A percentile compares a stretch with the other conserved stretches of the same genome.
phyloP scores from a whole-genome alignment of 2,888 invertebrate genomes.

The Xanthia icteritia region DNA sequence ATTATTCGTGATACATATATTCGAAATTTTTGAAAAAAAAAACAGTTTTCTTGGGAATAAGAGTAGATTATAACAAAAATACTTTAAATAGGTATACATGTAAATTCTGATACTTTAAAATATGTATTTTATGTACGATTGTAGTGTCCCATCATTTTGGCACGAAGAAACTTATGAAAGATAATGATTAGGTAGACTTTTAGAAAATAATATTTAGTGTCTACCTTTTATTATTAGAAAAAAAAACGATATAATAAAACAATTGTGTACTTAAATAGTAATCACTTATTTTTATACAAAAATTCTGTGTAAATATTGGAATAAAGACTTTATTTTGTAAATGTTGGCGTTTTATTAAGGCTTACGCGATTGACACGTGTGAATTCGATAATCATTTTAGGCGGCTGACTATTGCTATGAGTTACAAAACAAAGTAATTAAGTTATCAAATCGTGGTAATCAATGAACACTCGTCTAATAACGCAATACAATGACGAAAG shows the following conservation, averaged over 20 bases:
- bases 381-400: background rate
- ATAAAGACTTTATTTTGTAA: slow-evolving; percentile 59
- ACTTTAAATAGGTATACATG: background rate
- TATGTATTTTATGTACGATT: background rate
- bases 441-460: background rate
- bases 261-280: slow-evolving; percentile 10
- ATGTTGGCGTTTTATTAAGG: slow-evolving; percentile 1
- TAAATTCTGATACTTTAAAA: background rate
- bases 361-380: background rate
- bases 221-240: background rate
- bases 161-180: background rate
- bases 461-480: background rate
- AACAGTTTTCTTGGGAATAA: background rate
- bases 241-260: background rate
- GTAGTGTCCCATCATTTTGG: background rate
- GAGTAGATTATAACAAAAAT: background rate
- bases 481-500: background rate
- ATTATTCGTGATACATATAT: no score
- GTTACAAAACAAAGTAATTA: no score
- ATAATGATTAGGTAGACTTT: background rate
- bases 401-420: background rate
- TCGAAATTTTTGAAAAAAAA: background rate
- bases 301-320: slow-evolving; percentile 63
- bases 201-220: background rate
- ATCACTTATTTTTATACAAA: slow-evolving; percentile 44